Base-by-base conservation (phyloP, 2,888 invertebrate species). In the Campaea margaritaria region DNA sequence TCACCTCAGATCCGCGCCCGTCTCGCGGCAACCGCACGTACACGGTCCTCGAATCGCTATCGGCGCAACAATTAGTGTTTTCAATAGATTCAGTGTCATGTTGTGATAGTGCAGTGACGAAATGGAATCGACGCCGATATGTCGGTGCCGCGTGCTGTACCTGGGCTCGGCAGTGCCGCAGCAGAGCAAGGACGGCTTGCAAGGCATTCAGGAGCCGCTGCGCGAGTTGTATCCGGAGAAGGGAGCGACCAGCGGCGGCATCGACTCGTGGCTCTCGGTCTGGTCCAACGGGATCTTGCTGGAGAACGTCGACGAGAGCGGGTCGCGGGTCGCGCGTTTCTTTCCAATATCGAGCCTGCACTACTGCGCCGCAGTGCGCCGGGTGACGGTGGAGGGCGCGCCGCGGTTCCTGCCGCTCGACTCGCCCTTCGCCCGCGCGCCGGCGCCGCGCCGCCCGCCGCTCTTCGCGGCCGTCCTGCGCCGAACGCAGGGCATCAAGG, bases 141-240 rank as follows among this genome's bases (percentile, higher is more conserved):
- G 99, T 93, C 96, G 98, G 76, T 99, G 99, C 91, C 96, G 98
- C 67, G 99, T 99, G 54, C 94, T 99, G 60, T 99, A 99, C 89
- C 94, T 99, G 76, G 99, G 99, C 73, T 97, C 97, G 74, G 96
- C 98, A 21, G 99, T 99, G 76, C 98, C 99, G 31, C 98, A 99
- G 81, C 97, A 98, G 84, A 98, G 98, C 82, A 99, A 99, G 87
- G 99, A 99, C 82, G 99, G 99, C 50, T 94, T 99, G 48, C 97
- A 99, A 82, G 98, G 98, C 58, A 97, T 99, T 70, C 99, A 99
- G 93, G 99, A 99, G 85, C 99, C 99, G 1, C 90, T 99, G 74
- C 95, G 97, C 73, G 99, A 99, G 79, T 93, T 99, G 59, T 99
- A 99, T 88, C 98, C 99, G 60, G 97, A 98, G 70, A 97, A 98